These are phyloP conservation scores for Oncorhynchus keta DNA, from an alignment of 2,113 vertebrate species.

Conservation along the genomic window DNA sequence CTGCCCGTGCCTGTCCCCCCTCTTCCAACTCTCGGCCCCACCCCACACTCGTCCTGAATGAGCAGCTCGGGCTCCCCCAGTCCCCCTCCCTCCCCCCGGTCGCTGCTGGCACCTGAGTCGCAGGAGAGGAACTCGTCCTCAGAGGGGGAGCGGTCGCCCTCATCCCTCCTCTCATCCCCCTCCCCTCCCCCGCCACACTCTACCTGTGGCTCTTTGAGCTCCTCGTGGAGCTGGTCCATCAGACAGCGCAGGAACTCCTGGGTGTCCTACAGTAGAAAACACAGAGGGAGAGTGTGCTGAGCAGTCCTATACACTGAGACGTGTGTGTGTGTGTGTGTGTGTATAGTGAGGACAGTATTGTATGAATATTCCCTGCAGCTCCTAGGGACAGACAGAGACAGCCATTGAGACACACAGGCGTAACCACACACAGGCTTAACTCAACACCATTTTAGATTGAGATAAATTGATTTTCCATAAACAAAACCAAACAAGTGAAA, in stretches of 20 bases:
- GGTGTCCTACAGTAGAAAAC: slow-evolving; percentile 82
- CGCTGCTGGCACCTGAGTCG: slow-evolving; percentile 92
- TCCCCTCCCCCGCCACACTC: slow-evolving; percentile 73
- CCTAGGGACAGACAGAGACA: not conserved
- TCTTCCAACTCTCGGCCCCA: slow-evolving; percentile 27
- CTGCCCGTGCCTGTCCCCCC: slow-evolving; percentile 6
- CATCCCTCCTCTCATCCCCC: slow-evolving; percentile 80
- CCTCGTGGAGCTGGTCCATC: slow-evolving; percentile 98
- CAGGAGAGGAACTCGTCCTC: slow-evolving; percentile 97
- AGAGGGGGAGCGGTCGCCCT: slow-evolving; percentile 85
- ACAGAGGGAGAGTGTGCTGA: not conserved
- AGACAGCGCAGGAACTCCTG: slow-evolving; percentile 98
- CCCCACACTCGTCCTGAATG: slow-evolving; percentile 81
- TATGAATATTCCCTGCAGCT: too few species aligned
- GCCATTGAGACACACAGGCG: too few species aligned
- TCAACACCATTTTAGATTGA: too few species aligned
- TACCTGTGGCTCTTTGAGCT: slow-evolving; percentile 87
- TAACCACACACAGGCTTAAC: too few species aligned
- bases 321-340: not conserved
- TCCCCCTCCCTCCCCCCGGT: slow-evolving; percentile 82
- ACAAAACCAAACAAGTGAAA: not conserved
- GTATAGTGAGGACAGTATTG: too few species aligned
- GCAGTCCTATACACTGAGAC: not conserved
- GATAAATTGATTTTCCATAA: not conserved
- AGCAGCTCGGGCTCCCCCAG: slow-evolving; percentile 79